These are phyloP conservation scores for Theonella swinhoei DNA, from an alignment of 37 sponge, comb jelly and placozoan genomes.

Conservation along the genomic window DNA sequence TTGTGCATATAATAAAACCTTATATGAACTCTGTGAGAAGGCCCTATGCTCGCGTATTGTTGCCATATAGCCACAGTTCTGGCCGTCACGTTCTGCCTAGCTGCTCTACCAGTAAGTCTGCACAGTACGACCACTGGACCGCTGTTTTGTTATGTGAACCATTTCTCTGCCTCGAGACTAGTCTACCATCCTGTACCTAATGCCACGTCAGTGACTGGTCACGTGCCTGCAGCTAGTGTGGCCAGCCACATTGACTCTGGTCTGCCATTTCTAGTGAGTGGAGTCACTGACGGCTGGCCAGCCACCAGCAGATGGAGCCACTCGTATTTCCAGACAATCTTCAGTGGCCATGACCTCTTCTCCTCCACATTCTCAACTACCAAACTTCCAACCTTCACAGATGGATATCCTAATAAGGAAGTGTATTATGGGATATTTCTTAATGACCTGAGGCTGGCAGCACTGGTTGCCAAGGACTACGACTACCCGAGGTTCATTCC, in stretches of 20 bases:
- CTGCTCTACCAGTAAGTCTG: too few species aligned
- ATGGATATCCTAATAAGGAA: too few species aligned
- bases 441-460: constrained; percentile 22
- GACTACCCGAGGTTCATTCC: constrained; percentile 53
- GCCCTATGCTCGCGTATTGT: too few species aligned
- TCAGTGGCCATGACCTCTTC: constrained; percentile 14
- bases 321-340: constrained; percentile 39
- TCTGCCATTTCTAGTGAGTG: constrained; percentile 34
- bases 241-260: constrained; percentile 12
- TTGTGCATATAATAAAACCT: too few species aligned
- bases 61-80: too few species aligned
- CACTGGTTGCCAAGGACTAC: constrained; percentile 29
- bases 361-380: constrained; percentile 60
- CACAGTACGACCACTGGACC: too few species aligned
- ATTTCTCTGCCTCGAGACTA: too few species aligned
- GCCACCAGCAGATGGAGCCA: constrained; percentile 44
- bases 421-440: constrained; percentile 57
- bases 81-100: too few species aligned
- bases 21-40: too few species aligned
- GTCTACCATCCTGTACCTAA: too few species aligned
- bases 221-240: neutral
- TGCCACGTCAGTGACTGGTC: too few species aligned
- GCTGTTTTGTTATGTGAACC: too few species aligned
- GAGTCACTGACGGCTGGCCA: constrained; percentile 31
- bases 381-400: constrained; percentile 11